Evolutionary conservation across 2,113 vertebrate species (phyloP).

Genomic region (Paralichthys olivaceus): DNA sequence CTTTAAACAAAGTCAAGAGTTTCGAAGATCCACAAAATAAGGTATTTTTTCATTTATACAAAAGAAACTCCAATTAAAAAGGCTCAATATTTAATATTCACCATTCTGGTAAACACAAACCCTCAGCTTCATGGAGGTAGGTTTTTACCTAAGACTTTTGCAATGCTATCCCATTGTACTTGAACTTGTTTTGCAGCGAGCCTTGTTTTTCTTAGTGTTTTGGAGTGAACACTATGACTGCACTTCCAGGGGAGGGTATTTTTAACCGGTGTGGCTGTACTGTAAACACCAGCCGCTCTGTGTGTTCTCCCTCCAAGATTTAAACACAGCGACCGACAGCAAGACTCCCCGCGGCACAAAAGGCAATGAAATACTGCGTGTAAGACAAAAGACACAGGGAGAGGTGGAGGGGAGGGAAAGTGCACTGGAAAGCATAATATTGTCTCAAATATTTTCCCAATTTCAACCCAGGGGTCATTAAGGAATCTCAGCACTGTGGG

Average conservation of each 20-base stretch:
- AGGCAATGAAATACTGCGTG: constrained; percentile 56
- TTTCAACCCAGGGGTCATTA: constrained; percentile 51
- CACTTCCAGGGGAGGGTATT: constrained; percentile 64
- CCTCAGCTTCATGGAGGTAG: neutral
- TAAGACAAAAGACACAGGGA: constrained; percentile 37
- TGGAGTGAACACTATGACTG: constrained; percentile 36
- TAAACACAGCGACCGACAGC: constrained; percentile 61
- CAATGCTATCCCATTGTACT: neutral
- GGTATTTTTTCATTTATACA: neutral
- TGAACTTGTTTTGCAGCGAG: constrained; percentile 16
- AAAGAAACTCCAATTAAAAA: neutral
- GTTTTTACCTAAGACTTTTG: neutral
- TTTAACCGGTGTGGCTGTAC: constrained; percentile 62
- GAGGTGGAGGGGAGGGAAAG: neutral
- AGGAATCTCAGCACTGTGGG: constrained; percentile 32
- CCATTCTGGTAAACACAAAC: neutral
- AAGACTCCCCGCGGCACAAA: constrained; percentile 51
- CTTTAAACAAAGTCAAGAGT: neutral
- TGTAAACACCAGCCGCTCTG: constrained; percentile 72
- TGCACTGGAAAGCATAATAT: constrained; percentile 53
- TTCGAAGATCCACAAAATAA: neutral
- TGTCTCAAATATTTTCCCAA: constrained; percentile 49
- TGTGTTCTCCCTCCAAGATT: constrained; percentile 75
- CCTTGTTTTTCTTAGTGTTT: constrained; percentile 42
- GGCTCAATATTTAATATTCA: neutral